A percentile compares a stretch with the other conserved stretches of the same genome.
These are phyloP conservation scores for Lycorma delicatula DNA, from an alignment of 1,140 invertebrate genomes.

Conservation along the genomic window DNA sequence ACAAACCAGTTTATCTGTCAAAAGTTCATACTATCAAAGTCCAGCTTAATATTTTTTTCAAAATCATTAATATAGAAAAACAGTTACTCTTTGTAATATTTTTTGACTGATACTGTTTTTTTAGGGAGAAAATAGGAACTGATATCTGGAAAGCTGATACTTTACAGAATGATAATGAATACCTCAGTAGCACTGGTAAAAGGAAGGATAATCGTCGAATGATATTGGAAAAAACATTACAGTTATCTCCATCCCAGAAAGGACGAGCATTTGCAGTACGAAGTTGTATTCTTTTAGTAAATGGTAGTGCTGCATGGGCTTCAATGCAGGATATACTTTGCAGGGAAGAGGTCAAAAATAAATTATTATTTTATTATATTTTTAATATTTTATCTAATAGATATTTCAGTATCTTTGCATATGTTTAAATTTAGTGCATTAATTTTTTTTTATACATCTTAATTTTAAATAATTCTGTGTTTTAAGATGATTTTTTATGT, in stretches of 20 bases:
- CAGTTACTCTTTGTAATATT: too few relatives aligned
- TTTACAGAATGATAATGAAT: background rate
- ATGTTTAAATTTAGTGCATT: too few relatives aligned
- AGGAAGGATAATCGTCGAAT: background rate
- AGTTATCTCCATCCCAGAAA: background rate
- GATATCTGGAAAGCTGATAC: background rate
- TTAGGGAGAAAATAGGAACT: background rate
- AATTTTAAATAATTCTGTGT: too few relatives aligned
- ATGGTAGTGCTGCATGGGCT: conserved; percentile 18
- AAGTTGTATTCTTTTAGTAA: conserved; percentile 20
- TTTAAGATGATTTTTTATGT: too few relatives aligned
- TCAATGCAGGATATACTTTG: conserved; percentile 18
- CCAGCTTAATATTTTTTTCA: too few relatives aligned
- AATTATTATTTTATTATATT: background rate
- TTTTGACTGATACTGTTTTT: too few relatives aligned
- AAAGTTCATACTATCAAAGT: too few relatives aligned
- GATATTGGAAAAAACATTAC: background rate
- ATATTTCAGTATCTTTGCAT: too few relatives aligned
- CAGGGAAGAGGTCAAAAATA: conserved; percentile 25
- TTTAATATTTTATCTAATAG: too few relatives aligned
- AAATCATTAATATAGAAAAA: too few relatives aligned
- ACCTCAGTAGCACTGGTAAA: background rate
- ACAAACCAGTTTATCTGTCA: too few relatives aligned
- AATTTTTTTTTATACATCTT: too few relatives aligned
- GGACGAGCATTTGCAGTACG: conserved; percentile 18